A percentile compares a stretch with the other conserved stretches of the same genome.
Conservation (phyloP, 2,113 vertebrate species). For the Condylura cristata region DNA sequence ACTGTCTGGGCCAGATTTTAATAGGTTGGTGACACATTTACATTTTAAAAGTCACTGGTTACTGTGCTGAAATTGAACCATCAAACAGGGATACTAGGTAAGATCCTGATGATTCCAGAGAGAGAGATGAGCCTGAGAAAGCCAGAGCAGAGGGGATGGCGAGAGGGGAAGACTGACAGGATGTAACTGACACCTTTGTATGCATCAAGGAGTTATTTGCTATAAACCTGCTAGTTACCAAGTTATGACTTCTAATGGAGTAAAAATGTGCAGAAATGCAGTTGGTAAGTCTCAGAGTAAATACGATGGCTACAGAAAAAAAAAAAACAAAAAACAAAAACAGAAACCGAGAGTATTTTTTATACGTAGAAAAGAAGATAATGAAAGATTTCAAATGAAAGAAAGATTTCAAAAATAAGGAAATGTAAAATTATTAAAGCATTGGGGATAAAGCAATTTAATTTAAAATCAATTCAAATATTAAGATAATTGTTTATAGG, state of each 20-base stretch:
- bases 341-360: background rate
- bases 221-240: background rate
- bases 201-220: background rate
- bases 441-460: background rate
- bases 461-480: background rate
- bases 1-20: background rate
- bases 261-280: background rate
- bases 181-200: background rate
- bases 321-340: background rate
- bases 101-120: background rate
- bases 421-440: background rate
- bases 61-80: background rate
- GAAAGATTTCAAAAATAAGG: background rate
- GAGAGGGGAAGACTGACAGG: background rate
- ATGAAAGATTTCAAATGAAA: no score
- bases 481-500: background rate
- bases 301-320: background rate
- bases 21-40: background rate
- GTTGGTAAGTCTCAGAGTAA: background rate
- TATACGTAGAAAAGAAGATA: background rate
- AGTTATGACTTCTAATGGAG: background rate
- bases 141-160: background rate
- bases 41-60: background rate
- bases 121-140: background rate
- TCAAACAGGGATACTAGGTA: background rate